phyloP scores from a whole-genome alignment of 2,888 invertebrate genomes.

The Hirtodrosophila alboralis region DNA sequence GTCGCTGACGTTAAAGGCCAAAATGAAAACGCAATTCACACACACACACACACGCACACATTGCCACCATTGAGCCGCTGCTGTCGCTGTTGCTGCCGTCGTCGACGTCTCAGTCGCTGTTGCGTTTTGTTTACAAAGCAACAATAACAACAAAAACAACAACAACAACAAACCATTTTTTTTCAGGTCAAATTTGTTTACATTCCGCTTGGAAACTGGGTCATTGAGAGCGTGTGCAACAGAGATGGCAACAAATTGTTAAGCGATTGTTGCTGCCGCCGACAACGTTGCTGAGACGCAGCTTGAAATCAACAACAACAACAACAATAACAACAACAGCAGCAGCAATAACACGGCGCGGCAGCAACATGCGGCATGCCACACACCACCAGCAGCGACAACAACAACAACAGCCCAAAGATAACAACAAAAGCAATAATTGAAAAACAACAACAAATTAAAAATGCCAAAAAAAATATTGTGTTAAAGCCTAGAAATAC shows the following conservation, averaged over 20 bases:
- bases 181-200: conserved; percentile 83
- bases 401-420: conserved; percentile 32
- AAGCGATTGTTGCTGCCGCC: conserved; percentile 54
- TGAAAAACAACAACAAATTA: too few relatives aligned
- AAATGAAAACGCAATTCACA: conserved; percentile 68
- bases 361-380: conserved; percentile 64
- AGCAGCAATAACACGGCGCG: conserved; percentile 26
- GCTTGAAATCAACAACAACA: conserved; percentile 59
- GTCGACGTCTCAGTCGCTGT: conserved; percentile 53
- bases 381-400: conserved; percentile 63
- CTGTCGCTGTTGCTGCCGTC: conserved; percentile 53
- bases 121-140: conserved; percentile 79
- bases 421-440: conserved; percentile 36
- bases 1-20: conserved; percentile 58
- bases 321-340: conserved; percentile 56
- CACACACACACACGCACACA: conserved; percentile 25
- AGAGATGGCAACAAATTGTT: conserved; percentile 39
- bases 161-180: conserved; percentile 50
- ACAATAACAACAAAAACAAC: conserved; percentile 35
- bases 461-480: too few relatives aligned
- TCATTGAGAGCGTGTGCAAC: conserved; percentile 78
- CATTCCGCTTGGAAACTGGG: conserved; percentile 81
- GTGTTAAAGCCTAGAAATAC: too few relatives aligned
- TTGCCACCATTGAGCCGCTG: conserved; percentile 48
- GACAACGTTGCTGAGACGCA: conserved; percentile 46